A percentile compares a stretch with the other conserved stretches of the same genome.
Conservation (phyloP, 2,888 invertebrate species). For the Lacanobia wlatinum region DNA sequence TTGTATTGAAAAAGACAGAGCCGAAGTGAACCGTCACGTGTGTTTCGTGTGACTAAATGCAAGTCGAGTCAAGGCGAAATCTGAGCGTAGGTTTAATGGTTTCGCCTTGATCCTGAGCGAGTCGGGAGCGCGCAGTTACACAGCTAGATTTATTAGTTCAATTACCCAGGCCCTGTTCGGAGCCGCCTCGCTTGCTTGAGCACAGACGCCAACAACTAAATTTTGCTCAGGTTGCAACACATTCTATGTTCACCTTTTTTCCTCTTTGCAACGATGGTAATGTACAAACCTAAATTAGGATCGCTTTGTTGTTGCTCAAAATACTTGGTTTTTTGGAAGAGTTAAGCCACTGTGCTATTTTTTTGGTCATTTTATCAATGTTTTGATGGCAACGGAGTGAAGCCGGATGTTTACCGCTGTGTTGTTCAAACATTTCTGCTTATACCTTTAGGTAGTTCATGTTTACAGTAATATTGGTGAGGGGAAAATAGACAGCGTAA, state of each 20-base stretch:
- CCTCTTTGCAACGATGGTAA: conserved; percentile 65
- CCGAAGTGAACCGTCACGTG: conserved; percentile 58
- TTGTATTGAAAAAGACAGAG: conserved; percentile 57
- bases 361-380: conserved; percentile 38
- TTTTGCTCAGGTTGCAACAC: conserved; percentile 83
- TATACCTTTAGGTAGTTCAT: neutral
- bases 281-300: conserved; percentile 68
- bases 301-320: conserved; percentile 46
- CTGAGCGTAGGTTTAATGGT: conserved; percentile 85
- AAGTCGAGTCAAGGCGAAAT: conserved; percentile 75
- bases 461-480: neutral
- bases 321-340: conserved; percentile 37
- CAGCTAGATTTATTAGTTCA: conserved; percentile 90
- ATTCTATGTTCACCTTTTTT: conserved; percentile 71
- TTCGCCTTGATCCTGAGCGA: conserved; percentile 83
- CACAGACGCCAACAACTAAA: conserved; percentile 87
- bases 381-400: conserved; percentile 30
- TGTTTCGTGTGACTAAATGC: conserved; percentile 74
- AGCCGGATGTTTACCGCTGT: conserved; percentile 28
- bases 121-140: conserved; percentile 80
- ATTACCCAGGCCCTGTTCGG: conserved; percentile 87
- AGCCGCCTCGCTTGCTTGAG: conserved; percentile 83
- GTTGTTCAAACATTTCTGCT: conserved; percentile 21
- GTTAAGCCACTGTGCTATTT: conserved; percentile 33
- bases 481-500: neutral